Conservation (phyloP, 2,888 invertebrate species). For the Panzeria rudis region DNA sequence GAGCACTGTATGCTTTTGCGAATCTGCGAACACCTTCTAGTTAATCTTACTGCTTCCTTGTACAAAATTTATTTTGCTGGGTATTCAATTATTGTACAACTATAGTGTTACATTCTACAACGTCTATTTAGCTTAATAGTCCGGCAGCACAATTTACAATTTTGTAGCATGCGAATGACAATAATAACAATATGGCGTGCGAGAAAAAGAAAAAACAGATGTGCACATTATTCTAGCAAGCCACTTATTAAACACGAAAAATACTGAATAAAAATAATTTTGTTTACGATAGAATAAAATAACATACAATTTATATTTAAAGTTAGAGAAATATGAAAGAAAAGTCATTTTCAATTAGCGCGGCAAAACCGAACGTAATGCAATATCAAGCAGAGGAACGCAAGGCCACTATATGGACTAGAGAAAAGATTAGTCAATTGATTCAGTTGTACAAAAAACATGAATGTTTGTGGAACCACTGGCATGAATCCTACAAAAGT, state of each 20-base stretch:
- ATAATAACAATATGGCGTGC: slow-evolving; percentile 57
- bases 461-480: slow-evolving; percentile 82
- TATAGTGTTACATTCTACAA: too few relatives aligned
- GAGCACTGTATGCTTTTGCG: too few relatives aligned
- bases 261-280: slow-evolving; percentile 44
- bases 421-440: slow-evolving; percentile 79
- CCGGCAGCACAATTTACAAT: slow-evolving; percentile 4
- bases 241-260: slow-evolving; percentile 28
- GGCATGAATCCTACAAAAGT: slow-evolving; percentile 80
- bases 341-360: not conserved
- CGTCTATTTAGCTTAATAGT: not conserved
- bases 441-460: slow-evolving; percentile 80
- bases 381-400: slow-evolving; percentile 42
- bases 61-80: too few relatives aligned
- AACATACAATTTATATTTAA: slow-evolving; percentile 37
- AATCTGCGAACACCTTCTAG: too few relatives aligned
- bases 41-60: too few relatives aligned
- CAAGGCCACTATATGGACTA: slow-evolving; percentile 79
- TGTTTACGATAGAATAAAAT: slow-evolving; percentile 35
- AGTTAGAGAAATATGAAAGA: slow-evolving; percentile 52
- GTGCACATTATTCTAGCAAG: slow-evolving; percentile 59
- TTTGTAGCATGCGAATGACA: slow-evolving; percentile 57
- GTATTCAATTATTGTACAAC: too few relatives aligned
- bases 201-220: slow-evolving; percentile 50
- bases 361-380: not conserved